phyloP scores from a whole-genome alignment of 2,888 invertebrate genomes.

The Acrobasis consociella region DNA sequence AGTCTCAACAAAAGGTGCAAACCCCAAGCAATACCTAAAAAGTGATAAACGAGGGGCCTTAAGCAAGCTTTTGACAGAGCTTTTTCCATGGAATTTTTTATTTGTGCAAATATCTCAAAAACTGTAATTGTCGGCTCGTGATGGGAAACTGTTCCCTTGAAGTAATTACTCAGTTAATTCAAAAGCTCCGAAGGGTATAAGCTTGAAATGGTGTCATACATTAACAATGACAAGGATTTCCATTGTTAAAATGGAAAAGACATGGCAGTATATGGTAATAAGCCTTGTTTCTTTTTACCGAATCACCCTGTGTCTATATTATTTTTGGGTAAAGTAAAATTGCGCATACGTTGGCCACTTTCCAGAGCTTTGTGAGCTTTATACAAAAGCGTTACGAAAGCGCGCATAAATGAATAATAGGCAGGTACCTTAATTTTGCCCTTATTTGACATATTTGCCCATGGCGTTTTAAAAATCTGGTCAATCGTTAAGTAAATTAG shows the following conservation, averaged over 20 bases:
- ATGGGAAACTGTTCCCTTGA: neutral
- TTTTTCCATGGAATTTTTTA: neutral
- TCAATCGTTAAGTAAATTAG: no score
- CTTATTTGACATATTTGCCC: no score
- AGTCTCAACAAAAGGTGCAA: neutral
- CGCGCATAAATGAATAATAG: no score
- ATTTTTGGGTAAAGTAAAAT: neutral
- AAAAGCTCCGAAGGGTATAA: neutral
- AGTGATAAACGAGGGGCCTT: neutral
- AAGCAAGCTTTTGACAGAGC: neutral
- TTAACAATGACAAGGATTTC: neutral
- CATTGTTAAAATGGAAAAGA: neutral
- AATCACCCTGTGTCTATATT: neutral
- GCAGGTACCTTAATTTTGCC: no score
- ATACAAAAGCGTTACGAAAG: no score
- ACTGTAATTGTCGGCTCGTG: slow-evolving; percentile 1
- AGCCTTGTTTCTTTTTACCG: neutral
- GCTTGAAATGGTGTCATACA: neutral
- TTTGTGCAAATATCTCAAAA: neutral
- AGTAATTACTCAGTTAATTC: neutral
- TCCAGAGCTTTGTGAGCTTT: no score
- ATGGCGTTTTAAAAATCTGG: no score
- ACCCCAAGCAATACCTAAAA: neutral
- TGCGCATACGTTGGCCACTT: no score
- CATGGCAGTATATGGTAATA: neutral